phyloP scores from a whole-genome alignment of 2,113 vertebrate genomes.

The Sylvia atricapilla region DNA sequence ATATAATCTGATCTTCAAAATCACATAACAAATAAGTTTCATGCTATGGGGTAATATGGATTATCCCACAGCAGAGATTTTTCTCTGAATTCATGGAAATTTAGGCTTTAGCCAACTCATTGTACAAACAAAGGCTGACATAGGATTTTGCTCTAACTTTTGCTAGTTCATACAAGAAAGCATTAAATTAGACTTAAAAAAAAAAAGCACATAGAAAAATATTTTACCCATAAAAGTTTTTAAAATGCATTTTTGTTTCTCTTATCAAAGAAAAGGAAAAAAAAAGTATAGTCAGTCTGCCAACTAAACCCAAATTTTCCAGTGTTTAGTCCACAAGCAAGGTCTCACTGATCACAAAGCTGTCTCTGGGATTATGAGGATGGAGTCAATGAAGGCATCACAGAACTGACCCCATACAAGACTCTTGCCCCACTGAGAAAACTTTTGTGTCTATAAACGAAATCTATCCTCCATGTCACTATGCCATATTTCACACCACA shows the following conservation, averaged over 20 bases:
- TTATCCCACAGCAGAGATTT: not conserved
- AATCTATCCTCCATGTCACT: not conserved
- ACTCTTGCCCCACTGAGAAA: not conserved
- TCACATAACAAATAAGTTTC: not conserved
- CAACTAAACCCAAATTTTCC: not conserved
- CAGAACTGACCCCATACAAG: not conserved
- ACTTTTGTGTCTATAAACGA: not conserved
- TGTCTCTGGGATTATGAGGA: not conserved
- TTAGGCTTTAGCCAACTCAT: not conserved
- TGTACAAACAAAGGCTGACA: not conserved
- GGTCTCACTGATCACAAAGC: accelerated
- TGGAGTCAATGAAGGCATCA: not conserved
- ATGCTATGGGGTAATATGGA: not conserved
- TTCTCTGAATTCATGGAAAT: not conserved
- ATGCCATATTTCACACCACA: not conserved
- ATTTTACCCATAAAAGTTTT: not conserved
- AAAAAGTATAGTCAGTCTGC: not conserved
- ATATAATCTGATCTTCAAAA: not conserved
- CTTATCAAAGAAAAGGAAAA: not conserved
- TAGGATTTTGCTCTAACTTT: not conserved
- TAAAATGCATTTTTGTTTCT: not conserved
- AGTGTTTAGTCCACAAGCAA: not conserved
- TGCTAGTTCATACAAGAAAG: not conserved
- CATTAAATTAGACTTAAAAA: not conserved
- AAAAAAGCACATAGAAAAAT: not conserved